Evolutionary conservation across 2,888 invertebrate species (phyloP).

Genomic region (Labia minor): DNA sequence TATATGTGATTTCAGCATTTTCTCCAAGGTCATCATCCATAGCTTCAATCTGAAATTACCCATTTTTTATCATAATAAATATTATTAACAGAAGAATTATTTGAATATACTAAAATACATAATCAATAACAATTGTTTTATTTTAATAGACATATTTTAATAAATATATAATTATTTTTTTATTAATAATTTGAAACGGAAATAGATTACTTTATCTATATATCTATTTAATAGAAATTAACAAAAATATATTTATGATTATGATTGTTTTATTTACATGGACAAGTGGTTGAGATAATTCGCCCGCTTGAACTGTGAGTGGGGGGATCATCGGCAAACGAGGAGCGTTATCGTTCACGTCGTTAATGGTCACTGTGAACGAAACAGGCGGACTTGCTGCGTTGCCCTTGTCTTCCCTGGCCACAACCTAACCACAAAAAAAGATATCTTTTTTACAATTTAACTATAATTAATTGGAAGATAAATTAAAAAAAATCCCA

Average conservation of each 20-base stretch:
- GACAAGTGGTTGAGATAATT: slow-evolving; percentile 54
- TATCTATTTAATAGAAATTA: too few species aligned
- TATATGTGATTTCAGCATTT: slow-evolving; percentile 71
- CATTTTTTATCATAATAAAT: too few species aligned
- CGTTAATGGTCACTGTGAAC: slow-evolving; percentile 61
- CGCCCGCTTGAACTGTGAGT: slow-evolving; percentile 67
- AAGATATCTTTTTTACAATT: neutral
- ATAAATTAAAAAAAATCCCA: slow-evolving; percentile 23
- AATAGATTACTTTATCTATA: too few species aligned
- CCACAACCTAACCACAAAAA: slow-evolving; percentile 51
- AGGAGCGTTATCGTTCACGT: slow-evolving; percentile 81
- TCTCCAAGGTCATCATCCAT: slow-evolving; percentile 76
- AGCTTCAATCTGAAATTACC: slow-evolving; percentile 56
- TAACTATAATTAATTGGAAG: neutral
- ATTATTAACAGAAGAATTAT: too few species aligned
- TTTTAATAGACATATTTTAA: too few species aligned
- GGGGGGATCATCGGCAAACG: slow-evolving; percentile 68
- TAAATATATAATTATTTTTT: too few species aligned
- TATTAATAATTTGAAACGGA: too few species aligned
- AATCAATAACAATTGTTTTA: too few species aligned
- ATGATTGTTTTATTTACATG: too few species aligned
- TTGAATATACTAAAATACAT: too few species aligned
- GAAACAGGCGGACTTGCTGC: slow-evolving; percentile 76
- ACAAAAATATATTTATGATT: too few species aligned
- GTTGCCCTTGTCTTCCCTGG: slow-evolving; percentile 63